Evolutionary conservation across 2,113 vertebrate species (phyloP), one percentile per base, ranked within the genome.

Genomic region (Sphaerodactylus townsendi): DNA sequence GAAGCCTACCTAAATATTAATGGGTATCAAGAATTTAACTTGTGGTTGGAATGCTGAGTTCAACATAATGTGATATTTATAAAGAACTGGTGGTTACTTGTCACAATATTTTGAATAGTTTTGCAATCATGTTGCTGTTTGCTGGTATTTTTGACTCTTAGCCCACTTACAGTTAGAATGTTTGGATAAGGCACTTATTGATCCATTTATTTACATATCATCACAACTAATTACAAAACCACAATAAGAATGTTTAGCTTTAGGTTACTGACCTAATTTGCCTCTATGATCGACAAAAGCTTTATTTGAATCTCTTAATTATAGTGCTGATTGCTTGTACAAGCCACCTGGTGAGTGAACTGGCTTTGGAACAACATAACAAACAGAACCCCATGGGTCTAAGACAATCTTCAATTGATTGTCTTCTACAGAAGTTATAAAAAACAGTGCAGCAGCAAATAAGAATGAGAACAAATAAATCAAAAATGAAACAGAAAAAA

Each of bases 261-360:
- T 53, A 50, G 64, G 64, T 56, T 77, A 69, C 74, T 69, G 35
- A 41, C 64, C 44, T 81, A 53, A 81, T 81, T 53, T 81, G n/a
- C 46, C 46, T 39, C 3, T 76, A 5, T 39, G 35, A 23, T 41
- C 62, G 64, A 73, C 64, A 53, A 77, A 83, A 84, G 62, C 50
- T 84, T 77, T 77, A 77, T 84, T 70, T 84, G 35, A 41, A 53
- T 39, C 48, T 77, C 46, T 41, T 84, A 84, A 77, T 83, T 68
- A 33, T 69, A 83, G 69, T 56, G 28, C 33, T 69, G 73, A 69
- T 84, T 84, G 37, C 28, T 69, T 84, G 46, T 41, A 30, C 46
- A 84, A 84, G 48, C 73, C 74, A 84, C 73, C 82, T 84, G 74
- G 73, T 84, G 74, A n/a, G 82, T 77, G 64, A 53, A 37, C 37